Base-by-base conservation (phyloP, 2,888 invertebrate genomes). In the Celastrina argiolus region DNA sequence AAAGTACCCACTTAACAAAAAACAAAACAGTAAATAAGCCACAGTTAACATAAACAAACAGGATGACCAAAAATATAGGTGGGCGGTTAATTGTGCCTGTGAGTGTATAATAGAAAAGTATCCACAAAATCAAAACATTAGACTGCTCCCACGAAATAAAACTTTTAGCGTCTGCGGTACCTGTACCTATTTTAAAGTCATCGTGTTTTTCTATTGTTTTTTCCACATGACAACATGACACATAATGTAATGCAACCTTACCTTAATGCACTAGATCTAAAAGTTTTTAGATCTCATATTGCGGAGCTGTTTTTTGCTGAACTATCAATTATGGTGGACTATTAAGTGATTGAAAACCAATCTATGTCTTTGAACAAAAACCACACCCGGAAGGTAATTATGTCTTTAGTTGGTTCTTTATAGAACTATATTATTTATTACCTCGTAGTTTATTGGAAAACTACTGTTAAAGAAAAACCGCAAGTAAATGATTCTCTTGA, bases 341-440 rank as follows among this genome's bases (percentile, higher is more conserved):
- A 51, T 51, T 51, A 51, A 26, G 22, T 51, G 26, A 51, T 51
- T 51, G 51, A 51, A 22, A 51, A 51, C 22, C 51, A 51, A 51
- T 51, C 12, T 51, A 22, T 45, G 51, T 51, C 8, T 51, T 26
- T 51, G 22, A 10, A 22, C 51, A 51, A 51, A 51, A 51, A 51
- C 18, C 12, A 1, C 51, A 51, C 51, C 51, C 51, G 51, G 51
- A 51, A 51, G 12, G 22, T 22, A 51, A 51, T 51, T 51, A 51
- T 26, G 12, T 22, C 51, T 51, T 51, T 51, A 22, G 51, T 14
- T 12, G 5, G 41, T 45, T 10, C 18, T 45, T 22, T 22, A 45
- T 45, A 2, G 42, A 4, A 51, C 22, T 51, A 10, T 12, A 26
- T 45, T 45, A 16, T 45, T 16, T 45, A 45, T 18, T 45, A 45